Evolutionary conservation across 2,113 vertebrate species (phyloP).

Genomic region (Tetraodon nigroviridis): DNA sequence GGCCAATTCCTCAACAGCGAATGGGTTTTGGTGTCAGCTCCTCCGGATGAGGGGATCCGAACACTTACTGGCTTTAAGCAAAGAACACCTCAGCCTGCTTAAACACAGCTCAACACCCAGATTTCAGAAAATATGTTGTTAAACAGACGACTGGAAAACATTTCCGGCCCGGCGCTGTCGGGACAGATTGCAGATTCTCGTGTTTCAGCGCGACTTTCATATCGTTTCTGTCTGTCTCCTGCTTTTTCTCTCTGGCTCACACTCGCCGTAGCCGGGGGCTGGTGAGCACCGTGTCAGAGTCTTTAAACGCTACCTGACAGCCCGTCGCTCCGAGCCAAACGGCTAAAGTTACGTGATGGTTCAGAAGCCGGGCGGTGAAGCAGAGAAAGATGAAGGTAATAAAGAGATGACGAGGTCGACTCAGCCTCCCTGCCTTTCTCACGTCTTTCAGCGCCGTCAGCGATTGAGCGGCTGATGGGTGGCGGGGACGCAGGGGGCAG

Average conservation of each 20-base stretch:
- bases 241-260: constrained; percentile 35
- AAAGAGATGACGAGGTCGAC: constrained; percentile 66
- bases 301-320: constrained; percentile 67
- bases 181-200: constrained; percentile 37
- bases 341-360: constrained; percentile 62
- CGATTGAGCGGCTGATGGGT: constrained; percentile 25
- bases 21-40: no score
- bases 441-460: no score
- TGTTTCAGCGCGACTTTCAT: constrained; percentile 48
- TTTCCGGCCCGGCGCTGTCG: constrained; percentile 41
- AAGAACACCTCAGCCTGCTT: background rate
- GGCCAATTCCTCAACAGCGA: no score
- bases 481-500: constrained; percentile 21
- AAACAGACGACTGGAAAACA: constrained; percentile 17
- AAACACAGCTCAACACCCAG: background rate
- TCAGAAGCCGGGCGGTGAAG: constrained; percentile 35
- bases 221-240: constrained; percentile 21
- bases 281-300: constrained; percentile 57
- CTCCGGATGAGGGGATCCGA: no score
- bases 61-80: background rate
- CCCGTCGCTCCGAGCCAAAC: constrained; percentile 59
- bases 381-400: constrained; percentile 22
- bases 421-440: constrained; percentile 63
- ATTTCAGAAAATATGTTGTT: constrained; percentile 34
- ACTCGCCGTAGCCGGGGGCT: constrained; percentile 30